Evolutionary conservation across 1,140 invertebrate species (phyloP).

Genomic region (Drosophila burlai): DNA sequence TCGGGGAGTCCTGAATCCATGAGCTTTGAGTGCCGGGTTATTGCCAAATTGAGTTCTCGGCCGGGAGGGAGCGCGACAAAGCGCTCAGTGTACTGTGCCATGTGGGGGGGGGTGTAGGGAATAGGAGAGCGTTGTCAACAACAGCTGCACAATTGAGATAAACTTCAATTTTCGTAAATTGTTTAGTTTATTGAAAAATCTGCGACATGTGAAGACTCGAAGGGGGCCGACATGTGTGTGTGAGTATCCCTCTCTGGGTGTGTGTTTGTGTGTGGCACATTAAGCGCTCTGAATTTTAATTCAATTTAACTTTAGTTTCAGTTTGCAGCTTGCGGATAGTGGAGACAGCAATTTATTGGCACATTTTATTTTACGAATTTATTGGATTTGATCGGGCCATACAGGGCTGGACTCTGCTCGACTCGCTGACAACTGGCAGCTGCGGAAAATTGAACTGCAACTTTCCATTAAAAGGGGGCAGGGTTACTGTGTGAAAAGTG

Average conservation of each 20-base stretch:
- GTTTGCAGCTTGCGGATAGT: conserved; percentile 41
- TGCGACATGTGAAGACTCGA: conserved; percentile 77
- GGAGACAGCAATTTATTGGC: conserved; percentile 72
- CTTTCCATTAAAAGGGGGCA: conserved; percentile 2
- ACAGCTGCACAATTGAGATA: conserved; percentile 84
- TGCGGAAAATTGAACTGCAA: conserved; percentile 40
- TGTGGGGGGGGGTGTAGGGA: background rate
- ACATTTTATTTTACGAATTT: conserved; percentile 80
- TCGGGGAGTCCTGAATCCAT: conserved; percentile 39
- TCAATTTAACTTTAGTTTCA: conserved; percentile 80
- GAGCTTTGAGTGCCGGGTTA: conserved; percentile 69
- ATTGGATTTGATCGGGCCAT: conserved; percentile 65
- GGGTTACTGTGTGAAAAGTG: background rate
- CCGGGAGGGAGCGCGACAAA: conserved; percentile 44
- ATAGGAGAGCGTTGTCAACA: conserved; percentile 72
- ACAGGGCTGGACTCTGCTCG: conserved; percentile 9
- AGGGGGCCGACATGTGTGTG: conserved; percentile 5
- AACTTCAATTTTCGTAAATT: conserved; percentile 84
- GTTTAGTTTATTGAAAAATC: conserved; percentile 84
- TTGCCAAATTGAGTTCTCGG: conserved; percentile 82
- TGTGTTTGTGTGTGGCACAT: conserved; percentile 46
- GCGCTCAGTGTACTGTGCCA: conserved; percentile 58
- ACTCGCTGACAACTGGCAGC: conserved; percentile 45
- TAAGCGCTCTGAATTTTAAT: conserved; percentile 82
- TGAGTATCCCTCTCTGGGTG: background rate